Percentiles rank a stretch among this genome's conserved stretches.
Conservation (phyloP, 2,797 vertebrate genomes). For the Threskiornis aethiopicus region DNA sequence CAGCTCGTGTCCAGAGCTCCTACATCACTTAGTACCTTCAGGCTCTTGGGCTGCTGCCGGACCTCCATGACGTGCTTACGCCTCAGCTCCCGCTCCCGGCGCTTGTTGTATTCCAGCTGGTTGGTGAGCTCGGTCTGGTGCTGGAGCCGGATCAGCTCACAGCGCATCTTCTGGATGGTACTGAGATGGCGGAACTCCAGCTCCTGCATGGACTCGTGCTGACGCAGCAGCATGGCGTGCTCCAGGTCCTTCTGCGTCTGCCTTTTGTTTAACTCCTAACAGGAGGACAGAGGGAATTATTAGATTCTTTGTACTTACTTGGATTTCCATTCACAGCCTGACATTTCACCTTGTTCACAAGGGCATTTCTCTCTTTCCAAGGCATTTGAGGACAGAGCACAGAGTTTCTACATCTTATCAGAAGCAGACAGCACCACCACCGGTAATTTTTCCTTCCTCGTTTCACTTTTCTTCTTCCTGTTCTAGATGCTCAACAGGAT, state of each 20-base stretch:
- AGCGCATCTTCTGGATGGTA: conserved; percentile 94
- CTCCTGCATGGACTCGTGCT: conserved; percentile 99
- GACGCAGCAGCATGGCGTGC: conserved; percentile 95
- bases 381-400: conserved; percentile 7
- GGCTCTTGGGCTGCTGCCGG: conserved; percentile 98
- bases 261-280: conserved; percentile 95
- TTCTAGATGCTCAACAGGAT: conserved; percentile 17
- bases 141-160: conserved; percentile 93
- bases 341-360: background rate
- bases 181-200: conserved; percentile 96
- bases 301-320: conserved; percentile 27
- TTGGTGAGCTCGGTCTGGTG: conserved; percentile 99
- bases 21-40: conserved; percentile 82
- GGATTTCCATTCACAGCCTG: background rate
- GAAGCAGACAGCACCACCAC: background rate
- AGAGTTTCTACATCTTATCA: background rate
- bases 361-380: background rate
- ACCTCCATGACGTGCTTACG: conserved; percentile 98
- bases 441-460: conserved; percentile 22
- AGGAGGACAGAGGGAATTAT: conserved; percentile 21
- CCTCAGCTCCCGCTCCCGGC: conserved; percentile 93
- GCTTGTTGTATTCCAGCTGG: conserved; percentile 99
- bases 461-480: conserved; percentile 48
- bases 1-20: fast-evolving
- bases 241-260: conserved; percentile 98